Conservation (phyloP, 30 jellyfish, hydroid and myxozoan genomes). For the Morbakka virulenta region DNA sequence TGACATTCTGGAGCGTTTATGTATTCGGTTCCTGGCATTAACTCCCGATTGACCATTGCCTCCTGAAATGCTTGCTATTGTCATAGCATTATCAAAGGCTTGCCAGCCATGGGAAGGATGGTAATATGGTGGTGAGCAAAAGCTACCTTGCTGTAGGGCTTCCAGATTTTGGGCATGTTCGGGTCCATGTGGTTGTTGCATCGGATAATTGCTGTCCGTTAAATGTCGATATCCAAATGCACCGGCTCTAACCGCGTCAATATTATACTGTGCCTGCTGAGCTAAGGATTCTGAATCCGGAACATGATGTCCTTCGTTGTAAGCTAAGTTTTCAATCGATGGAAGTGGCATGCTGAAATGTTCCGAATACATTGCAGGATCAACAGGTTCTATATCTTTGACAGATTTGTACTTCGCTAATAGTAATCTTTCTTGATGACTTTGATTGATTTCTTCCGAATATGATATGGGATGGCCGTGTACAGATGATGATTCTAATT, state of each 20-base stretch:
- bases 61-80: slow-evolving; percentile 47
- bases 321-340: slow-evolving; percentile 67
- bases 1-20: slow-evolving; percentile 91
- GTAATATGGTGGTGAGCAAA: slow-evolving; percentile 33
- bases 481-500: not conserved
- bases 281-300: slow-evolving; percentile 18
- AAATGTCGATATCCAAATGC: slow-evolving; percentile 40
- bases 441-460: not conserved
- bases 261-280: slow-evolving; percentile 26
- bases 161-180: slow-evolving; percentile 43
- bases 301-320: slow-evolving; percentile 23
- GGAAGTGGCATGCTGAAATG: slow-evolving; percentile 66
- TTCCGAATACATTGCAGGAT: slow-evolving; percentile 29
- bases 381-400: not conserved
- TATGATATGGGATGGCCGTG: not conserved
- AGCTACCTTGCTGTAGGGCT: slow-evolving; percentile 14
- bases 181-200: slow-evolving; percentile 51
- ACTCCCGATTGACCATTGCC: slow-evolving; percentile 24
- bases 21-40: slow-evolving; percentile 55
- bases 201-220: slow-evolving; percentile 17
- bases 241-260: slow-evolving; percentile 25
- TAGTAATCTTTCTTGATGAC: not conserved
- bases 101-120: slow-evolving; percentile 50
- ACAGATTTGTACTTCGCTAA: not conserved
- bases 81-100: slow-evolving; percentile 32